Conservation (phyloP, 1,140 invertebrate genomes). For the Formica selysi region DNA sequence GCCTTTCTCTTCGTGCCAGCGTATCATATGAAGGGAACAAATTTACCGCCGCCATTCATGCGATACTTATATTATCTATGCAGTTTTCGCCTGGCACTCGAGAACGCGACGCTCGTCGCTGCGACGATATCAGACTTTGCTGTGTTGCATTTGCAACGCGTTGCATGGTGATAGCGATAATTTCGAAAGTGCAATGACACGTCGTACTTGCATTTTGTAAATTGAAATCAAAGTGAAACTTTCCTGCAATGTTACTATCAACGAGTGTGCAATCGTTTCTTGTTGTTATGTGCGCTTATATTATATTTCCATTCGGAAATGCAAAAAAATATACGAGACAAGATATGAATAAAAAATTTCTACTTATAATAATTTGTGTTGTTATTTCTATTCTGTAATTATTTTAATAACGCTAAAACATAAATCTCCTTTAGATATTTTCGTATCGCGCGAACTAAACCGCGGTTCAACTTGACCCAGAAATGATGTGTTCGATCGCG, state of each 20-base stretch:
- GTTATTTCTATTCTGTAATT: not conserved
- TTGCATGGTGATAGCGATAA: slow-evolving; percentile 35
- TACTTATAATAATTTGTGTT: no score
- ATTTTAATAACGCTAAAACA: not conserved
- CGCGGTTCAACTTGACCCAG: slow-evolving; percentile 43
- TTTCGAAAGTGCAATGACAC: slow-evolving; percentile 40
- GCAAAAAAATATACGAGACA: not conserved
- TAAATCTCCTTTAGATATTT: not conserved
- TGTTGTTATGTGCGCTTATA: no score
- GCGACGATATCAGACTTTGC: slow-evolving; percentile 14
- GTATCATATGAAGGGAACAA: slow-evolving; percentile 19
- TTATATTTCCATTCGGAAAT: not conserved
- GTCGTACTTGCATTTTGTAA: not conserved
- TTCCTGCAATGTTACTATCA: not conserved
- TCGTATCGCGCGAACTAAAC: not conserved
- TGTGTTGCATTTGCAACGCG: not conserved
- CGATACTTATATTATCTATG: slow-evolving; percentile 47
- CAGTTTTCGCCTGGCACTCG: slow-evolving; percentile 36
- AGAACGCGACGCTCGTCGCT: not conserved
- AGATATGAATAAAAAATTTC: not conserved
- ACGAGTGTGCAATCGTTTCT: not conserved
- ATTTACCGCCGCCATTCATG: slow-evolving; percentile 34
- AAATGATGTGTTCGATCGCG: slow-evolving; percentile 26
- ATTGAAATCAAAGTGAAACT: slow-evolving; percentile 19
- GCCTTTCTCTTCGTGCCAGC: slow-evolving; percentile 6